Base-by-base conservation (phyloP, 1,140 invertebrate genomes). In the Archegozetes longisetosus region DNA sequence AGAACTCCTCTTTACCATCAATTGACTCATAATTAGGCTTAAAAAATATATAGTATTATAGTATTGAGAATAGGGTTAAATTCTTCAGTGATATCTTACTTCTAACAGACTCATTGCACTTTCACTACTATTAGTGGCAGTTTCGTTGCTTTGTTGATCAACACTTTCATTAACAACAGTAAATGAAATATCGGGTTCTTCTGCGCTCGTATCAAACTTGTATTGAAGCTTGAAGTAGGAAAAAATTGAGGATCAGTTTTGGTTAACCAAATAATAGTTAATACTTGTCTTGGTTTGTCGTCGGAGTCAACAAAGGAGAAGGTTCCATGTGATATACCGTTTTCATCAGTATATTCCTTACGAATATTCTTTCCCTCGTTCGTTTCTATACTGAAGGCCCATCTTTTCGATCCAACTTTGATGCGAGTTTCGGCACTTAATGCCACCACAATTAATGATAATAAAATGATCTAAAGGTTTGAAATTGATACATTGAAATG, bases 11-110 rank as follows among this genome's bases (percentile, higher is more conserved):
- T 22, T 58, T 51, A 24, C 57, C 49, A 40, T 58, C 57, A 17
- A 58, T 58, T n/a, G 57, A 58, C 27, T 58, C 57, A n/a, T 49
- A 58, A 27, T 40, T 58, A 14, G 49, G 17, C 57, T 58, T 20
- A 40, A 22, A 23, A 13, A 50, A 22, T 22, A 53, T n/a, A n/a
- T n/a, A n/a, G n/a, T n/a, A n/a, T n/a, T n/a, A n/a, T n/a, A n/a
- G n/a, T n/a, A n/a, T n/a, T n/a, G n/a, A n/a, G n/a, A n/a, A n/a
- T n/a, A n/a, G n/a, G n/a, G n/a, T n/a, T n/a, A n/a, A n/a, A n/a
- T n/a, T n/a, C n/a, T n/a, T n/a, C n/a, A n/a, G n/a, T n/a, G n/a
- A n/a, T n/a, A n/a, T n/a, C n/a, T n/a, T n/a, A n/a, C n/a, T n/a
- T n/a, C 46, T 14, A 47, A 47, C 46, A 47, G 46, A 14, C 14